Conservation (phyloP, 1,140 invertebrate species). For the Ooceraea biroi region DNA sequence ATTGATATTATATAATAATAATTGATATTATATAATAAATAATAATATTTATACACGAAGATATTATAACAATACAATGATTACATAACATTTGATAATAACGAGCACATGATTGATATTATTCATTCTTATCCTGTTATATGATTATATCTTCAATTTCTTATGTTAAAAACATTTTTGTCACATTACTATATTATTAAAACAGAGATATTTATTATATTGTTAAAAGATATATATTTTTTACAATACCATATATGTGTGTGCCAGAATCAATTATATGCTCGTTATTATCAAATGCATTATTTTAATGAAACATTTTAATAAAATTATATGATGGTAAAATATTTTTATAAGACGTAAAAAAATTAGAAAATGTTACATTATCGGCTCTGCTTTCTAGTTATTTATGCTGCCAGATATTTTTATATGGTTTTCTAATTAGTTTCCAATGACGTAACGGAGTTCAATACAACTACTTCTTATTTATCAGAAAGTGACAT, state of each 20-base stretch:
- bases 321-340: too few relatives aligned
- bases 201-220: too few relatives aligned
- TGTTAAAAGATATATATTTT: too few relatives aligned
- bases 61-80: too few relatives aligned
- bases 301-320: too few relatives aligned
- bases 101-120: too few relatives aligned
- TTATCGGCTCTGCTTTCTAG: background rate
- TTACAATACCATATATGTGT: too few relatives aligned
- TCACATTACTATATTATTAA: background rate
- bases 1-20: background rate
- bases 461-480: background rate
- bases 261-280: too few relatives aligned
- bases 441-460: background rate
- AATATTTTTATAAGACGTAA: background rate
- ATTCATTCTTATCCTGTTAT: background rate
- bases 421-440: conserved; percentile 9
- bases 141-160: background rate
- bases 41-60: background rate
- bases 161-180: conserved; percentile 12
- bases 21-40: background rate
- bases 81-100: too few relatives aligned
- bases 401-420: background rate
- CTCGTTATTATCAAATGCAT: too few relatives aligned
- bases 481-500: conserved; percentile 18
- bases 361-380: conserved; percentile 16